Base-by-base conservation (phyloP, 2,113 vertebrate genomes). In the Sceloporus tristichus region DNA sequence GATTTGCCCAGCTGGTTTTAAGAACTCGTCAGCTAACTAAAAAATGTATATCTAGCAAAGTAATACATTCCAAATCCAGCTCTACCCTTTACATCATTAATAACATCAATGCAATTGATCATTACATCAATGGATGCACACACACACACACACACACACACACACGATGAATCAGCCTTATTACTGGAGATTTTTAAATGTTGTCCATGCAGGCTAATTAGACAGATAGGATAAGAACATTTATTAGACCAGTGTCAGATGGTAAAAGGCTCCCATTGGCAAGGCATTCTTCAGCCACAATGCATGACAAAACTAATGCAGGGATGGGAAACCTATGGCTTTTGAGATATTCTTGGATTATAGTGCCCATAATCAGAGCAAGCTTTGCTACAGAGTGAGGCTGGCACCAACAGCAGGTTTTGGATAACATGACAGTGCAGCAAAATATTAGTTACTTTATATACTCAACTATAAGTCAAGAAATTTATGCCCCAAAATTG, bases 31-130 rank as follows among this genome's bases (percentile, higher is more conserved):
- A 90, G 65, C 91, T 93, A 90, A 93, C 82, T 65, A 91, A 88
- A 94, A 93, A 85, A 91, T 86, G 85, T 89, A 94, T 88, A 91
- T 92, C 94, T 94, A 90, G 92, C 90, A 92, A 95, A 95, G 92
- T 91, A 92, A 93, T 91, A 76, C 54, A 48, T 87, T 94, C 85
- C 85, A 92, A 94, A 90, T 82, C 82, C 79, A 88, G 91, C 88
- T 89, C 75, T 75, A 87, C 40, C 81, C 59, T 92, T 85, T 89
- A 54, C 80, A 90, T 87, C 79, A 80, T 38, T 91, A 91, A 93
- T 94, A 88, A 90, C 91, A 83, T 91, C 85, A 81, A 91, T 65
- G 4, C n/a, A 65, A 29, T 27, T 11, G 23, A 65, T 82, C 48
- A 6, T 42, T 4, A 79, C 88, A 91, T 95, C 92, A 94, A 90